Conservation (phyloP, 2,888 invertebrate genomes). For the Geotrupes spiniger region DNA sequence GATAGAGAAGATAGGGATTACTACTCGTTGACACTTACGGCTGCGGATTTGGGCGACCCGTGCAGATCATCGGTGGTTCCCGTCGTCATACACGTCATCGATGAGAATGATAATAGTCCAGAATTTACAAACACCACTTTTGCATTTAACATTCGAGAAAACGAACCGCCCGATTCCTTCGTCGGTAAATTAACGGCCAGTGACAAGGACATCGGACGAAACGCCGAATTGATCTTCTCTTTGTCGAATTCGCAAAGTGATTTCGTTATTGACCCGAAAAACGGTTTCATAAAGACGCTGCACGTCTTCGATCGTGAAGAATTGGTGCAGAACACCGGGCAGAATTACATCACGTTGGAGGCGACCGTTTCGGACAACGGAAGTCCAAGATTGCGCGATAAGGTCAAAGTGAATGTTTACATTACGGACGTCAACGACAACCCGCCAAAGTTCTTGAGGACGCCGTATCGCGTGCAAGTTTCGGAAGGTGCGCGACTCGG, state of each 20-base stretch:
- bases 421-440: slow-evolving; percentile 92
- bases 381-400: slow-evolving; percentile 69
- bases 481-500: slow-evolving; percentile 82
- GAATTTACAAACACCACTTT: slow-evolving; percentile 89
- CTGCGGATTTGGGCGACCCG: slow-evolving; percentile 76
- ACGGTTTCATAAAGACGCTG: slow-evolving; percentile 85
- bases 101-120: slow-evolving; percentile 96
- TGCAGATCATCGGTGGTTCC: slow-evolving; percentile 81
- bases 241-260: slow-evolving; percentile 72
- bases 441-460: slow-evolving; percentile 76
- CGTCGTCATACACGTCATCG: slow-evolving; percentile 88
- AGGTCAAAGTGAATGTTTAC: slow-evolving; percentile 83
- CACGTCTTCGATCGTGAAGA: slow-evolving; percentile 88
- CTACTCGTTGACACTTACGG: slow-evolving; percentile 83
- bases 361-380: slow-evolving; percentile 87
- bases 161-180: slow-evolving; percentile 84
- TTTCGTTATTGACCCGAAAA: slow-evolving; percentile 84
- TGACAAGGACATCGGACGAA: slow-evolving; percentile 87
- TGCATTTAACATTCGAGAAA: slow-evolving; percentile 84
- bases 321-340: slow-evolving; percentile 72
- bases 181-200: slow-evolving; percentile 88
- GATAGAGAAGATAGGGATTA: slow-evolving; percentile 91
- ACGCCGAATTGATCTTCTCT: slow-evolving; percentile 85
- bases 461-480: slow-evolving; percentile 85
- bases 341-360: slow-evolving; percentile 78